Base-by-base conservation (phyloP, 30 jellyfish, hydroid and myxozoan genomes). In the Nemopilema nomurai region DNA sequence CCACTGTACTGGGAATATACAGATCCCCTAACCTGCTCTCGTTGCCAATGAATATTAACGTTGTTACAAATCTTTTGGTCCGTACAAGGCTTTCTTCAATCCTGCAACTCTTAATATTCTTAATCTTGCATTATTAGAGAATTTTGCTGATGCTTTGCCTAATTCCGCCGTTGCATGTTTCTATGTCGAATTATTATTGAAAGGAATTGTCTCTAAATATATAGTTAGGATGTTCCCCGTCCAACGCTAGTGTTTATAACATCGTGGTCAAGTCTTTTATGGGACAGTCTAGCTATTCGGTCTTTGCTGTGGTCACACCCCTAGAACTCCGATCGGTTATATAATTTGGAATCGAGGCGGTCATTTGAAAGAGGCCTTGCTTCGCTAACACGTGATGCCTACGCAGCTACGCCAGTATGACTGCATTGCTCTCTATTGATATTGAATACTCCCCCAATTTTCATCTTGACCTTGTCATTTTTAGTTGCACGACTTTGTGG, bases 401-500 rank as follows among this genome's bases (percentile, higher is more conserved):
- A n/a, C n/a, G n/a, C n/a, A n/a, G n/a, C n/a, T n/a, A n/a, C n/a
- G n/a, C n/a, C n/a, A n/a, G n/a, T n/a, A n/a, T n/a, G n/a, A n/a
- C n/a, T n/a, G n/a, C n/a, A n/a, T n/a, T n/a, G n/a, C n/a, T n/a
- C n/a, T n/a, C n/a, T n/a, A n/a, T n/a, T n/a, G n/a, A n/a, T n/a
- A n/a, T n/a, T n/a, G n/a, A n/a, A n/a, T n/a, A n/a, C n/a, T n/a
- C n/a, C n/a, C n/a, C n/a, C n/a, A n/a, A n/a, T n/a, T n/a, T n/a
- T n/a, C n/a, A n/a, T n/a, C n/a, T n/a, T 74, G 20, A 16, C 52
- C 26, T 49, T 23, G 32, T 57, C 18, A 18, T 50, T 63, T 72
- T 30, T 66, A 84, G 93, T 18, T 84, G 93, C 70, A 64, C 87
- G 28, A 1, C 84, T 13, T 30, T 68, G 18, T 74, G 69, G 69